Percentiles rank a stretch among this genome's conserved stretches.
These are phyloP conservation scores for Oedothorax gibbosus DNA, from an alignment of 1,140 invertebrate genomes.

Conservation along the genomic window DNA sequence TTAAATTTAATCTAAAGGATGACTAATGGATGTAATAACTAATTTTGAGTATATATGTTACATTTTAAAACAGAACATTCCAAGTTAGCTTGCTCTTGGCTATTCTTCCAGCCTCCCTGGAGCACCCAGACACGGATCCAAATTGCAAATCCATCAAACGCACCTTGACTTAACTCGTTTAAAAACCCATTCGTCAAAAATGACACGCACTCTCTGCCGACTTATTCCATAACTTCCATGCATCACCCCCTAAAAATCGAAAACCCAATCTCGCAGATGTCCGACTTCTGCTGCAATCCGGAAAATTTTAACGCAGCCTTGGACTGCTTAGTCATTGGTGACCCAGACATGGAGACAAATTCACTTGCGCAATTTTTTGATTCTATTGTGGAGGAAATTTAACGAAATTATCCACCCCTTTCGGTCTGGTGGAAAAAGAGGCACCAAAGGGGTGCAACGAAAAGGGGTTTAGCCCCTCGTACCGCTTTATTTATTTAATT, in stretches of 20 bases:
- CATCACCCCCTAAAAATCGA: background rate
- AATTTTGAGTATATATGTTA: too few species aligned
- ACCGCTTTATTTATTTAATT: constrained; percentile 49
- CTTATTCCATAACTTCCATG: background rate
- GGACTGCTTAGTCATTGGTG: too few species aligned
- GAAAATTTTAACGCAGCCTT: too few species aligned
- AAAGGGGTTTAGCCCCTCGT: constrained; percentile 10
- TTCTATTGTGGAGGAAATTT: constrained; percentile 39
- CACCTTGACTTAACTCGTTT: constrained; percentile 22
- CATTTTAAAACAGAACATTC: too few species aligned
- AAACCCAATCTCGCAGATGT: constrained; percentile 28
- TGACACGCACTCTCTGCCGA: background rate
- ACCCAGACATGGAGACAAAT: background rate
- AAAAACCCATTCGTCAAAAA: constrained; percentile 24
- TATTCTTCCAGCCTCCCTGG: background rate
- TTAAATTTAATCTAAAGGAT: too few species aligned
- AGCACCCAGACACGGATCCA: background rate
- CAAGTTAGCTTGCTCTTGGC: too few species aligned
- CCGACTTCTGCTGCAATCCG: background rate
- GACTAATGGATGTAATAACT: too few species aligned
- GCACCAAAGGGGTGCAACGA: constrained; percentile 40
- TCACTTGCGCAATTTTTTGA: constrained; percentile 14
- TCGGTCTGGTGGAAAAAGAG: constrained; percentile 20
- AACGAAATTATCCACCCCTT: constrained; percentile 50
- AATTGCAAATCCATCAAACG: constrained; percentile 23